phyloP scores from a whole-genome alignment of 2,797 vertebrate species.

The Eremophila alpestris region DNA sequence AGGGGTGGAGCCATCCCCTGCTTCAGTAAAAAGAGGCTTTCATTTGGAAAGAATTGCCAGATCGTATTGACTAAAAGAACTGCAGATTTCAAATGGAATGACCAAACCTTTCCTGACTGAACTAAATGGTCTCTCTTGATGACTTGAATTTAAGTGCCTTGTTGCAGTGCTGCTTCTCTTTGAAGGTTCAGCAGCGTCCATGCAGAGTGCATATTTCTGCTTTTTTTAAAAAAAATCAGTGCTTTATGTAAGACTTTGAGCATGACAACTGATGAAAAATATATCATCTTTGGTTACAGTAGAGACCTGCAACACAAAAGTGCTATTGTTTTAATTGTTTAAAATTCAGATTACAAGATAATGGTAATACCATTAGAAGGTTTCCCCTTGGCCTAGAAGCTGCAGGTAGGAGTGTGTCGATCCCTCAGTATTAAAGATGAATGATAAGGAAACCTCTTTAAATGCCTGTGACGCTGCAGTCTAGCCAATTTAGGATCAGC shows the following conservation, averaged over 20 bases:
- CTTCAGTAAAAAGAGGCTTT: constrained; percentile 60
- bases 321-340: constrained; percentile 62
- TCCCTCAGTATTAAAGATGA: constrained; percentile 61
- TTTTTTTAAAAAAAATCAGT: not conserved
- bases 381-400: constrained; percentile 36
- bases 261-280: not conserved
- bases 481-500: constrained; percentile 54
- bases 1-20: constrained; percentile 60
- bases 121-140: not conserved
- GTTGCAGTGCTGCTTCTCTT: not conserved
- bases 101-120: not conserved
- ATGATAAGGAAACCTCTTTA: constrained; percentile 63
- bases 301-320: not conserved
- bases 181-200: not conserved
- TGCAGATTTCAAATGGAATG: not conserved
- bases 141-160: not conserved
- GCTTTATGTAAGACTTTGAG: not conserved
- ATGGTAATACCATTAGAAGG: constrained; percentile 59
- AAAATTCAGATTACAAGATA: constrained; percentile 72
- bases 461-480: constrained; percentile 36
- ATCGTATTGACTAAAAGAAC: not conserved
- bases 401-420: constrained; percentile 61
- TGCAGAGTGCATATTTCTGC: not conserved
- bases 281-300: not conserved
- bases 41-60: constrained; percentile 55